phyloP scores from a whole-genome alignment of 2,797 vertebrate species.

The Protonibea diacanthus region DNA sequence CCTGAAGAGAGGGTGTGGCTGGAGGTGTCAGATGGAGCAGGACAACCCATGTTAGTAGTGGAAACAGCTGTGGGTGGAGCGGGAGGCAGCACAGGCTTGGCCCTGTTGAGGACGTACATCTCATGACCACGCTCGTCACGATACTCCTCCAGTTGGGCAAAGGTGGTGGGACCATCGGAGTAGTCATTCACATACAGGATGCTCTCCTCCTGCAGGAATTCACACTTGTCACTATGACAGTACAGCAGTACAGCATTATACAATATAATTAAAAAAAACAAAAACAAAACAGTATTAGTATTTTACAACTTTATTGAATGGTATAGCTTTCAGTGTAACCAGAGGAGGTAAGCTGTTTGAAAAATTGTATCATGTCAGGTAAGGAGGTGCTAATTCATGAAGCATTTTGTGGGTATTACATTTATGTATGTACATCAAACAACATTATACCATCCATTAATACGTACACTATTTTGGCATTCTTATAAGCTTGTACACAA shows the following conservation, averaged over 20 bases:
- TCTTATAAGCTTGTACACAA: background rate
- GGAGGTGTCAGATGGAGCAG: conserved; percentile 67
- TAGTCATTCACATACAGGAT: conserved; percentile 93
- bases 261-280: background rate
- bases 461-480: background rate
- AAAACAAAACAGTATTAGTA: background rate
- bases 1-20: conserved; percentile 70
- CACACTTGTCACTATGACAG: conserved; percentile 12
- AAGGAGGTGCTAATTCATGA: background rate
- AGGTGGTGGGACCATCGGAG: conserved; percentile 92
- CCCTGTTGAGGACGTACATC: conserved; percentile 93
- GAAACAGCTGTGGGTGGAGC: conserved; percentile 69
- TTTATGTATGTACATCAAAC: background rate
- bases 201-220: conserved; percentile 84
- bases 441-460: background rate
- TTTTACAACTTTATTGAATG: background rate
- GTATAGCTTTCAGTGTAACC: background rate
- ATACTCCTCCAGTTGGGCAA: conserved; percentile 92
- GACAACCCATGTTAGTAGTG: conserved; percentile 71
- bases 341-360: background rate
- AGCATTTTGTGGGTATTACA: background rate
- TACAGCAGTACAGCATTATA: background rate
- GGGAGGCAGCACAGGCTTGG: conserved; percentile 84
- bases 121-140: conserved; percentile 90
- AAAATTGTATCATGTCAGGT: background rate